Base-by-base conservation (phyloP, 35 echinoderm and acorn worm species). In the Lytechinus variegatus region DNA sequence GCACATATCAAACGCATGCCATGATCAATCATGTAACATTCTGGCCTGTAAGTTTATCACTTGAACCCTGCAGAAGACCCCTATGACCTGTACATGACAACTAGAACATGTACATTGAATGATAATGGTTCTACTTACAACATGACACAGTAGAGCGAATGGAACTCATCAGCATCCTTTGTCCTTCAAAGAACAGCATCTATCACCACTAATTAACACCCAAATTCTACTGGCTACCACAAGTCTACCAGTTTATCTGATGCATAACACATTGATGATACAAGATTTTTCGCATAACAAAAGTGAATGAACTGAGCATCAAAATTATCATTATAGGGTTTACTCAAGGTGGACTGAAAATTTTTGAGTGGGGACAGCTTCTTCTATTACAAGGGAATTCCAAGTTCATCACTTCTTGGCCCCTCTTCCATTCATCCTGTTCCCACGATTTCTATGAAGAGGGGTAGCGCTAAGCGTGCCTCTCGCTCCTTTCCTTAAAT, bases 351-450 rank as follows among this genome's bases (percentile, higher is more conserved):
- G 66, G 66, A 79, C 66, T n/a, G n/a, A 79, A 79, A 79, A 1
- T 79, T 14, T n/a, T 4, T 4, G 66, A 79, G 19, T n/a, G 66
- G 66, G 66, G 66, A 79, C 66, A 79, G 66, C 19, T 79, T 79
- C 66, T 79, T 24, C 66, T 8, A 79, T 79, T 79, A 79, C 66
- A 79, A 4, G 66, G 66, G 66, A 79, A 79, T 79, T 79, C 66
- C 66, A 24, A 79, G 66, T 79, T 79, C 66, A 24, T 79, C 66
- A 79, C 66, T 79, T 79, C 66, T 79, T 79, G 66, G 66, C 66
- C 66, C 66, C 66, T 79, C 19, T 79, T n/a, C 66, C 66, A 79
- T 79, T 79, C 66, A 79, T 79, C 66, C 66, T 79, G 66, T 79
- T 79, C 66, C 66, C 66, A 79, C 66, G 66, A 79, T 21, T 79